Percentiles rank a stretch among this genome's conserved stretches.
phyloP scores from a whole-genome alignment of 2,113 vertebrate species.

The Lagopus leucura region DNA sequence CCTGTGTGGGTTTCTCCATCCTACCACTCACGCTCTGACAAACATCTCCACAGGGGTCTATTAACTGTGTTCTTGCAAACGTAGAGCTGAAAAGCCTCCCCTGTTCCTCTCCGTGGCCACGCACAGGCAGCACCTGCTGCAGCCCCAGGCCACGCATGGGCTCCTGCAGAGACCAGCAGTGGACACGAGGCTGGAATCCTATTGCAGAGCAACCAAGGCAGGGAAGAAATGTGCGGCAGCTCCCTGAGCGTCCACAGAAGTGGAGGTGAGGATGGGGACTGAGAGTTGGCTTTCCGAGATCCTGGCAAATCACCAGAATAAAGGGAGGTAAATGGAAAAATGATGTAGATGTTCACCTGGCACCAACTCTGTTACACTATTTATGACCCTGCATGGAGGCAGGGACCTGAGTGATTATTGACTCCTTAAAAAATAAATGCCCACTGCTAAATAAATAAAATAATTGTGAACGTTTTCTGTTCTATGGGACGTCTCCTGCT shows the following conservation, averaged over 20 bases:
- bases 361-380: conserved; percentile 47
- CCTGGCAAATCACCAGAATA: not conserved
- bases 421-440: conserved; percentile 70
- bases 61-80: not conserved
- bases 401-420: conserved; percentile 35
- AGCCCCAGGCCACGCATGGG: not conserved
- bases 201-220: accelerated
- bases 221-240: not conserved
- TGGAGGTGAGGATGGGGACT: not conserved
- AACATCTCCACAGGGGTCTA: conserved; percentile 3
- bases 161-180: accelerated
- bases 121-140: not conserved
- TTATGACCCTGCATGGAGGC: conserved; percentile 55
- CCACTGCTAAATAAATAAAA: conserved; percentile 61
- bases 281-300: not conserved
- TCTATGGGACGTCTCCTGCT: not conserved
- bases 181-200: accelerated
- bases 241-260: accelerated
- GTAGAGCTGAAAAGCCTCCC: not conserved
- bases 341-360: conserved; percentile 46
- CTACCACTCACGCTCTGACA: not conserved
- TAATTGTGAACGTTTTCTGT: conserved; percentile 26
- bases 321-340: conserved; percentile 62
- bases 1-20: not conserved
- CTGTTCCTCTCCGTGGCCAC: not conserved